Base-by-base conservation (phyloP, 2,113 vertebrate species). In the Sarotherodon lohbergeri region DNA sequence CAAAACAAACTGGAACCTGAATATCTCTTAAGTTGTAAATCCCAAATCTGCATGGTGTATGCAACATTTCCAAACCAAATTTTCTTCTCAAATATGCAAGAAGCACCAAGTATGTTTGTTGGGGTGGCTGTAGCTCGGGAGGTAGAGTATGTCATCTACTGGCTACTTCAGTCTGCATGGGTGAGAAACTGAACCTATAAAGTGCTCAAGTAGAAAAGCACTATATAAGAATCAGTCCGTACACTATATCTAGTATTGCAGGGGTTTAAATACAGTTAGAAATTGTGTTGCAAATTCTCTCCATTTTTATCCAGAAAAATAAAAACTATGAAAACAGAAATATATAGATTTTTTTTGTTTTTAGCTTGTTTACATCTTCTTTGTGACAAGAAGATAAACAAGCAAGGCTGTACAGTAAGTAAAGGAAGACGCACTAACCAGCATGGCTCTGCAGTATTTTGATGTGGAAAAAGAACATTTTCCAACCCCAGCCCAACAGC, bases 1-100 rank as follows among this genome's bases (percentile, higher is more conserved):
- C 43, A 76, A 78, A 78, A 17, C 29, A 29, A 3, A 0, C 43
- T 54, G 6, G 1, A 76, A 48, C 24, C 32, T 1, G 1, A 48
- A 50, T 19, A 27, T 78, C 46, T 78, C 27, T 50, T 32, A 19
- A 29, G 71, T 50, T 78, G 43, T 46, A 19, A 48, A 76, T 48
- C 43, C 9, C 24, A 76, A 76, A 76, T 12, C 27, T 29, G 27
- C 9, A 50, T 50, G 71, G 24, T 78, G 0, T 50, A 78, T 3
- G 6, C 71, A 78, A 50, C 14, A 27, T 73, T 71, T 71, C 48
- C 24, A 76, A 48, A 48, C 27, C 24, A 76, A 11, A 76, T 29
- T 29, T 27, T 29, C 14, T 48, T 32, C 14, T 29, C 9, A 50
- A 50, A 32, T 32, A 29, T 48, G 14, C 68, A 76, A 76, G 5